Conservation (phyloP, 92 coral and sea anemone genomes). For the Phymanthus crucifer region DNA sequence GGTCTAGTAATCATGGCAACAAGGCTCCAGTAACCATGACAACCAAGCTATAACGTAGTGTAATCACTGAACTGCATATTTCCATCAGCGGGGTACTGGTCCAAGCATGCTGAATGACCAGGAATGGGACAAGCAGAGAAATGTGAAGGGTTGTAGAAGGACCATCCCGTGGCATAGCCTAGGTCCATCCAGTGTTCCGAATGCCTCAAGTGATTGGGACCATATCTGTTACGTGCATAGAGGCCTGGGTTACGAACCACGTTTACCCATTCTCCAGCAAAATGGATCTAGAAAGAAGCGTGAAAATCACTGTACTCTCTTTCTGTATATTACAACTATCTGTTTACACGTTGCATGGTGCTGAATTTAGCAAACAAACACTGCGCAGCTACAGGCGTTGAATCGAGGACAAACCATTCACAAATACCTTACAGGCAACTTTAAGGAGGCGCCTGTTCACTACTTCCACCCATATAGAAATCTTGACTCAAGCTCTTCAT, state of each 20-base stretch:
- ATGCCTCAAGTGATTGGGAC: slow-evolving; percentile 77
- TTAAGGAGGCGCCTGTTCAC: no score
- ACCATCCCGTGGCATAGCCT: slow-evolving; percentile 86
- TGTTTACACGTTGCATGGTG: no score
- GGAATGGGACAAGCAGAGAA: slow-evolving; percentile 68
- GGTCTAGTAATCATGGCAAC: background rate
- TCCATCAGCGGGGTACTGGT: slow-evolving; percentile 89
- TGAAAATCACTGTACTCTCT: background rate
- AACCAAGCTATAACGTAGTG: slow-evolving; percentile 18
- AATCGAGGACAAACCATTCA: background rate
- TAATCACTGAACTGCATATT: slow-evolving; percentile 86
- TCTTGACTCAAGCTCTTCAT: background rate
- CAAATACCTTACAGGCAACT: no score
- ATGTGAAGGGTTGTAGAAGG: slow-evolving; percentile 74
- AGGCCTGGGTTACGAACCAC: slow-evolving; percentile 98
- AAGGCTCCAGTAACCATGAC: background rate
- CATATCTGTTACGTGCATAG: slow-evolving; percentile 95
- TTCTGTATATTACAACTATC: no score
- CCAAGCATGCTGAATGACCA: slow-evolving; percentile 92
- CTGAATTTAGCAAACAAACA: no score
- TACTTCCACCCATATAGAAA: no score
- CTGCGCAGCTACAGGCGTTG: no score
- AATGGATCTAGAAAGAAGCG: slow-evolving; percentile 37
- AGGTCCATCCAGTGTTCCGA: slow-evolving; percentile 96
- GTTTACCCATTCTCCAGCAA: slow-evolving; percentile 91